Evolutionary conservation across 2,797 vertebrate genomes (phyloP).

Genomic region (Danio choprae): DNA sequence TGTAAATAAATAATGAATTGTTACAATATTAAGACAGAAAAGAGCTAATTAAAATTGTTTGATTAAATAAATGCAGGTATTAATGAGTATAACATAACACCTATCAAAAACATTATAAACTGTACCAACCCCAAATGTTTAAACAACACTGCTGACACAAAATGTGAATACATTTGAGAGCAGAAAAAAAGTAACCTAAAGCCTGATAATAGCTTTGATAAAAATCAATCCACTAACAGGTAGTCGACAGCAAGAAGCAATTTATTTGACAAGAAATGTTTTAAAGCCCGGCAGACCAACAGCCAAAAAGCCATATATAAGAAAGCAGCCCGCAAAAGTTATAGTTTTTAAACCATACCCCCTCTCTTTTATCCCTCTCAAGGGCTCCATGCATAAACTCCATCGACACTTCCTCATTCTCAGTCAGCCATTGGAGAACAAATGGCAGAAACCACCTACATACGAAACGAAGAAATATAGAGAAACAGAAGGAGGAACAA

Average conservation of each 20-base stretch:
- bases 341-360: slow-evolving; percentile 75
- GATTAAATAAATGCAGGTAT: too few species aligned
- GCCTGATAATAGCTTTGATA: not conserved
- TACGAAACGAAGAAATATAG: slow-evolving; percentile 42
- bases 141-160: not conserved
- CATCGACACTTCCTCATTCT: slow-evolving; percentile 97
- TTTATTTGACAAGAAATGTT: not conserved
- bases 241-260: not conserved
- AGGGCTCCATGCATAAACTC: slow-evolving; percentile 96
- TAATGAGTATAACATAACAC: not conserved
- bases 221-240: not conserved
- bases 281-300: not conserved
- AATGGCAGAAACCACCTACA: slow-evolving; percentile 95
- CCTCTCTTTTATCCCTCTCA: slow-evolving; percentile 97
- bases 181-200: not conserved
- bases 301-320: slow-evolving; percentile 6
- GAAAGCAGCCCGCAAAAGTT: not conserved
- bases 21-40: not conserved
- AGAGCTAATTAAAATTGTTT: too few species aligned
- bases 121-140: not conserved
- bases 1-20: too few species aligned
- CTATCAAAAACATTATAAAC: not conserved
- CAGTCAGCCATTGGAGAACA: slow-evolving; percentile 94
- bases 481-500: slow-evolving; percentile 42
- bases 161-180: not conserved